A percentile compares a stretch with the other conserved stretches of the same genome.
Conservation (phyloP, 2,888 invertebrate species). For the Troides aeacus region DNA sequence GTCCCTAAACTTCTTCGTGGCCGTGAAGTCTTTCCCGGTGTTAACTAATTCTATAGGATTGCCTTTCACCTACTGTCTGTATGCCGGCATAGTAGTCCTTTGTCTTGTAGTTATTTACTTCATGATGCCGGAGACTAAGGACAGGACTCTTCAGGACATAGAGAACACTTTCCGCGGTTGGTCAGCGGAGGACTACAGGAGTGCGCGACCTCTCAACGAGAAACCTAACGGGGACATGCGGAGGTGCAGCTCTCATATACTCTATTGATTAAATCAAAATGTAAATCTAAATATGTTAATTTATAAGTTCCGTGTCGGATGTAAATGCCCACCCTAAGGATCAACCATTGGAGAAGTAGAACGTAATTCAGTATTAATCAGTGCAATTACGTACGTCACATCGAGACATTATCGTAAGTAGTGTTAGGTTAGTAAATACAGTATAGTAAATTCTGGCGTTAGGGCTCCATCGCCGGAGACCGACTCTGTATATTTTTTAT, state of each 20-base stretch:
- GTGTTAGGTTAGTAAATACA: no score
- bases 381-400: no score
- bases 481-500: no score
- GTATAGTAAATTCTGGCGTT: no score
- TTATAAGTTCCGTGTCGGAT: not conserved
- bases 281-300: not conserved
- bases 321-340: no score
- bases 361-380: no score
- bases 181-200: slow-evolving; percentile 46
- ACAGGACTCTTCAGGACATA: slow-evolving; percentile 83
- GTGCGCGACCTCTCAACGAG: slow-evolving; percentile 53
- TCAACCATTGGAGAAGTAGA: no score
- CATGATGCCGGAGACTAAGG: slow-evolving; percentile 84
- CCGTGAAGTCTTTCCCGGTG: slow-evolving; percentile 83
- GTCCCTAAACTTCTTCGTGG: slow-evolving; percentile 83
- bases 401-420: no score
- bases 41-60: slow-evolving; percentile 74
- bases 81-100: slow-evolving; percentile 76
- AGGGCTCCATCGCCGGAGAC: no score
- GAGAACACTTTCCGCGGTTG: slow-evolving; percentile 76
- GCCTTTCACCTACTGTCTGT: slow-evolving; percentile 81
- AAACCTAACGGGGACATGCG: slow-evolving; percentile 47
- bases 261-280: slow-evolving; percentile 47
- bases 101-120: slow-evolving; percentile 77
- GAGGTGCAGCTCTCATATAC: slow-evolving; percentile 63